phyloP scores from a whole-genome alignment of 2,113 vertebrate species.

The Loxodonta africana region DNA sequence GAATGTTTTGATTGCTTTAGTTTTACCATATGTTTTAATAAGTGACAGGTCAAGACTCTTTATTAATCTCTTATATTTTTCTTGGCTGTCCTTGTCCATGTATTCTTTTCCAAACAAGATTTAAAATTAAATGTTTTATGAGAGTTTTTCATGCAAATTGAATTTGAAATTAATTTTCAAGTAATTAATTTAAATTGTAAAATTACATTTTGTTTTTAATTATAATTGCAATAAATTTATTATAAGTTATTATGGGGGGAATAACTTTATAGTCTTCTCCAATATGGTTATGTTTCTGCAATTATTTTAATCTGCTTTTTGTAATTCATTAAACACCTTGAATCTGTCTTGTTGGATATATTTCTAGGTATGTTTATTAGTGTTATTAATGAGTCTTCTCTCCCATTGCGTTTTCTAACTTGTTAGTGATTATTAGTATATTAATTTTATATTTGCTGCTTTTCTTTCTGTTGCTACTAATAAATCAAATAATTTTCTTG shows the following conservation, averaged over 20 bases:
- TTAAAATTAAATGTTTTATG: neutral
- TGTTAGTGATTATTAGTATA: neutral
- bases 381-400: neutral
- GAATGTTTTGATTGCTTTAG: neutral
- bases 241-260: neutral
- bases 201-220: conserved; percentile 4
- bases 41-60: neutral
- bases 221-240: neutral
- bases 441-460: neutral
- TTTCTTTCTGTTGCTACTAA: neutral
- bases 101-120: neutral
- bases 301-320: neutral
- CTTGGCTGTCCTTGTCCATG: neutral
- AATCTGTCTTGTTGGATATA: neutral
- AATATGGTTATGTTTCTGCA: neutral
- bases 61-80: neutral
- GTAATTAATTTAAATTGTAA: too few species aligned
- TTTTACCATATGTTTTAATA: neutral
- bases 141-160: too few species aligned
- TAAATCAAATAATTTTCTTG: neutral
- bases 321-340: neutral
- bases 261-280: neutral
- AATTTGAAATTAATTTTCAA: too few species aligned
- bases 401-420: neutral
- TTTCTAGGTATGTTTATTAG: neutral